Percentiles rank a stretch among this genome's conserved stretches.
phyloP scores from a whole-genome alignment of 2,888 invertebrate species.

The Perizoma flavofasciatum region DNA sequence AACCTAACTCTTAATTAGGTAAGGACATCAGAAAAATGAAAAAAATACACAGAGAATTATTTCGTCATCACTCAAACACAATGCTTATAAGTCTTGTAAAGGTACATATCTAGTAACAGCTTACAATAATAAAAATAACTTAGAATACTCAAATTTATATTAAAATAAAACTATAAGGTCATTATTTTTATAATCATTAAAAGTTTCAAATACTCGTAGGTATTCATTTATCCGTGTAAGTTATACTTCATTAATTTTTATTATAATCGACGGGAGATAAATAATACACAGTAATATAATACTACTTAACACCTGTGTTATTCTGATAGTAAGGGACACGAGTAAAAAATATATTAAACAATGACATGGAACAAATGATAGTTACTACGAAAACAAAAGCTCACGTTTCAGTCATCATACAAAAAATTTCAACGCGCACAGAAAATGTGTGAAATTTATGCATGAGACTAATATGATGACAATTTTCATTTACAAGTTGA shows the following conservation, averaged over 20 bases:
- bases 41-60: too few species aligned
- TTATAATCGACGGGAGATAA: conserved; percentile 38
- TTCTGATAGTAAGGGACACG: conserved; percentile 27
- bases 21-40: too few species aligned
- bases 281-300: conserved; percentile 40
- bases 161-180: conserved; percentile 32
- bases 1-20: too few species aligned
- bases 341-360: conserved; percentile 9
- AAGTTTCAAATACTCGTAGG: conserved; percentile 31
- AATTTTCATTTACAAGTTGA: too few species aligned
- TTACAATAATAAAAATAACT: background rate
- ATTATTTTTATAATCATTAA: conserved; percentile 37
- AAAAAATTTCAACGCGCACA: too few species aligned
- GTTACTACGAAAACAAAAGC: background rate
- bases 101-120: too few species aligned
- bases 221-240: conserved; percentile 36
- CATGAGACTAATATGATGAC: too few species aligned
- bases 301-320: conserved; percentile 40
- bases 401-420: too few species aligned
- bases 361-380: conserved; percentile 3
- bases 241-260: conserved; percentile 41
- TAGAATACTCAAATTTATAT: background rate
- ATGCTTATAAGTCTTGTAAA: background rate
- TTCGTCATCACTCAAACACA: background rate
- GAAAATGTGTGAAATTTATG: too few species aligned